Conservation (phyloP, 2,797 vertebrate species). For the Enteromius anoplus region DNA sequence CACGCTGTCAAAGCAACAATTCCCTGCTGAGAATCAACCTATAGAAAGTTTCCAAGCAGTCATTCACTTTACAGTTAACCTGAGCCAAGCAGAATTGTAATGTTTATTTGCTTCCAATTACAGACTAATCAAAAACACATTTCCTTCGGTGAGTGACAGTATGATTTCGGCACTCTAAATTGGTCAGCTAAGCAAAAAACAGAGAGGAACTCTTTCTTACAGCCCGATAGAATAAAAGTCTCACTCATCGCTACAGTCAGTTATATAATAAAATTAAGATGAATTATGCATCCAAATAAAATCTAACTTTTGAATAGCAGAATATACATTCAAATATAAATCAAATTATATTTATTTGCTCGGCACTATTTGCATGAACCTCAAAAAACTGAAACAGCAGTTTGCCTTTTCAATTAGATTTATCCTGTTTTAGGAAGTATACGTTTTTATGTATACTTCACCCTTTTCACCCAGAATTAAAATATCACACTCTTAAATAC, state of each 20-base stretch:
- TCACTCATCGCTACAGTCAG: not conserved
- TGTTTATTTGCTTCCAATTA: conserved; percentile 27
- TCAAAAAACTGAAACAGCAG: not conserved
- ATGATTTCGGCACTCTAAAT: not conserved
- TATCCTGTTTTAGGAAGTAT: not conserved
- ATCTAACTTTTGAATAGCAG: not conserved
- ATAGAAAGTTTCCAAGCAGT: conserved; percentile 34
- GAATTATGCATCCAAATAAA: not conserved
- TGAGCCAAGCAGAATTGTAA: conserved; percentile 22
- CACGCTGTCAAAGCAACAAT: conserved; percentile 17
- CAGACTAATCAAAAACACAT: conserved; percentile 30
- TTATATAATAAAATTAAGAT: conserved; percentile 9
- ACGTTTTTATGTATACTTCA: conserved; percentile 4
- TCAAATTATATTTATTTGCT: not conserved
- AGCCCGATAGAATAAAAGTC: not conserved
- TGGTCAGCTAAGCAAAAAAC: conserved; percentile 21
- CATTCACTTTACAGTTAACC: conserved; percentile 10
- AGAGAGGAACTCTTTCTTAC: not conserved
- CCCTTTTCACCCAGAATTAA: conserved; percentile 22
- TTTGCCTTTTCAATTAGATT: not conserved
- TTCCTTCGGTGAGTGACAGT: conserved; percentile 21
- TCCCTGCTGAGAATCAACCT: conserved; percentile 39
- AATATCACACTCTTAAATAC: conserved; percentile 34
- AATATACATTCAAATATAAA: not conserved
- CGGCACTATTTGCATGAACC: too few relatives aligned